Percentiles rank a stretch among this genome's conserved stretches.
phyloP scores from a whole-genome alignment of 2,797 vertebrate genomes.

The Eulemur albifrons region DNA sequence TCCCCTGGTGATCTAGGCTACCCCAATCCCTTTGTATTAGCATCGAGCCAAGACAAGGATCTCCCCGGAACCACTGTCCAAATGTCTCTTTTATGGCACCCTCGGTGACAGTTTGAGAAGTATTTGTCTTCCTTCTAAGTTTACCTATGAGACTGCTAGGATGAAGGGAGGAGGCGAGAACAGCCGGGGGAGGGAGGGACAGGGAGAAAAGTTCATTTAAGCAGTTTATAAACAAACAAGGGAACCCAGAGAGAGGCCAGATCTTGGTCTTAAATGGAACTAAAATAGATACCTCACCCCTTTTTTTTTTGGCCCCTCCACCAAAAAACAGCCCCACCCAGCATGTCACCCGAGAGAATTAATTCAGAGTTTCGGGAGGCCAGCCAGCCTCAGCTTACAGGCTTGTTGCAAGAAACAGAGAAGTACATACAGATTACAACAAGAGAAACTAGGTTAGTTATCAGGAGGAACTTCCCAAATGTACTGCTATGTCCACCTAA shows the following conservation, averaged over 20 bases:
- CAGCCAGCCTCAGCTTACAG: not conserved
- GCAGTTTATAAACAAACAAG: conserved; percentile 75
- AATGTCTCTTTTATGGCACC: conserved; percentile 70
- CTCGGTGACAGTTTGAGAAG: conserved; percentile 43
- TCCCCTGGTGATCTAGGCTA: conserved; percentile 65
- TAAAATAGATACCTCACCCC: not conserved
- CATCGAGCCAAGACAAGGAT: conserved; percentile 24
- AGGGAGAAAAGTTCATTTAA: not conserved
- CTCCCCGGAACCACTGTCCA: conserved; percentile 52
- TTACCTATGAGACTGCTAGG: conserved; percentile 63
- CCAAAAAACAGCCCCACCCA: conserved; percentile 13
- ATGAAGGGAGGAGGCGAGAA: conserved; percentile 9
- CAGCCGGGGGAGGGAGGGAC: not conserved
- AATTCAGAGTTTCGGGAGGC: not conserved
- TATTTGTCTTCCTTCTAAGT: conserved; percentile 69
- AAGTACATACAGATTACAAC: not conserved
- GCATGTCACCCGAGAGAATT: not conserved
- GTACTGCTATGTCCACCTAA: not conserved
- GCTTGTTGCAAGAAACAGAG: not conserved
- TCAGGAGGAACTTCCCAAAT: not conserved
- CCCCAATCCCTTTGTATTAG: conserved; percentile 60
- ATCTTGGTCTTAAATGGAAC: conserved; percentile 11
- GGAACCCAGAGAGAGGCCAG: not conserved
- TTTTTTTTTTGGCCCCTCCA: not conserved
- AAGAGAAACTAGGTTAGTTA: conserved; percentile 1